Base-by-base conservation (phyloP, 2,113 vertebrate genomes). In the Siniperca chuatsi region DNA sequence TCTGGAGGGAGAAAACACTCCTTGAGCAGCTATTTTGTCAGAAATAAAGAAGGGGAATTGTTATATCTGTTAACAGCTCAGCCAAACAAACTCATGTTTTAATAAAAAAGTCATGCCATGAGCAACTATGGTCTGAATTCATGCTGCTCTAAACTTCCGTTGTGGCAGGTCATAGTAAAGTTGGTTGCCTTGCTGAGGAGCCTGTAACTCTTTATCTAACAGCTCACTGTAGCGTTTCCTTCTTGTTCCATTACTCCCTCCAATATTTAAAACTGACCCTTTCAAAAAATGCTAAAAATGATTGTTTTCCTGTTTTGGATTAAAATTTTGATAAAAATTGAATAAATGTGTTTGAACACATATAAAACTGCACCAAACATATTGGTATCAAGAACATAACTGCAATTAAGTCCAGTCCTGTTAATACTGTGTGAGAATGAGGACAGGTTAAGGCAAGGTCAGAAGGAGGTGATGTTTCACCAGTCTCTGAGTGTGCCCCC, bases 361-460 rank as follows among this genome's bases (percentile, higher is more conserved):
- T 58, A 20, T 4, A 54, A 69, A 52, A 29, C 29, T 29, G 15
- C 25, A 71, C 4, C 11, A 54, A 29, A 54, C 35, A 23, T 42
- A n/a, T 18, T 6, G 8, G 23, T 64, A 20, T 37, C 20, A 25
- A 23, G 16, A 33, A 60, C 23, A 57, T 37, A 21, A 67, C 33
- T 40, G 8, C 57, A 52, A 44, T 78, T 73, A 29, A 52, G 55
- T 77, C 52, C n/a, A 52, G 67, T 75, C 65, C 57, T 12, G 74
- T 57, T 74, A 50, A 79, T 64, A 60, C 61, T 40, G 69, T 75
- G 40, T 68, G 55, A 66, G 61, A 85, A 80, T 78, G n/a, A 86
- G 84, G 62, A 42, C 68, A 77, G 68, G 83, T 86, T 62, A 66
- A 79, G 60, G 74, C 72, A 78, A 69, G 67, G 79, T 82, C 83